Base-by-base conservation (phyloP, 2,113 vertebrate species). In the Maccullochella peelii region DNA sequence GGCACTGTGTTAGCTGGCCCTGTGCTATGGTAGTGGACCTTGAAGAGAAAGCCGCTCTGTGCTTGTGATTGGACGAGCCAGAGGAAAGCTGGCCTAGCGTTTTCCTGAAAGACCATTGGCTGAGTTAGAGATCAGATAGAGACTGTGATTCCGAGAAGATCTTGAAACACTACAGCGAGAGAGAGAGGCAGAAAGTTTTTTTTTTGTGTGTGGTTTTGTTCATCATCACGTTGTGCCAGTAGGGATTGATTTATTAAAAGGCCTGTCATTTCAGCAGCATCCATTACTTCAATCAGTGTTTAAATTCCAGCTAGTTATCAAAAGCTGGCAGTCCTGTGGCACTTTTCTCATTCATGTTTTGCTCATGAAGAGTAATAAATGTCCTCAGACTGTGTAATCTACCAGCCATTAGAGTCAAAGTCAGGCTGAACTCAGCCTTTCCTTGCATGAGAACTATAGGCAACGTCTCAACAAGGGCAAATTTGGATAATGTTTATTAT, bases 21-120 rank as follows among this genome's bases (percentile, higher is more conserved):
- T 83, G 83, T 91, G 75, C 90, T 88, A 36, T 80, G 79, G 77
- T 82, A 87, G 88, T 86, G 87, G 85, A 92, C 90, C 93, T 91
- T 93, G 79, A 92, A 94, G 85, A 66, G 55, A 83, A 57, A 70
- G 70, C 76, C 54, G 73, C 66, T 72, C 72, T 42, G 36, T 73
- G 80, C 65, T 63, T 57, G 59, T 70, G 87, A 93, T 93, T 91
- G 80, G 84, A 83, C 18, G 21, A 80, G 58, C 57, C 49, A 59
- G 50, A 27, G 61, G 67, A 76, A 85, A 83, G 74, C 87, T 73
- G 77, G 82, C 82, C 83, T 50, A 70, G 85, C 83, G 83, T 85
- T 89, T 82, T 90, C 88, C 89, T 82, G 61, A 86, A 82, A 86
- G 82, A 86, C 86, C 77, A 81, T 63, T 86, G 86, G 61, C 87